A percentile compares a stretch with the other conserved stretches of the same genome.
These are phyloP conservation scores for Ommatoiulus sabulosus DNA, from an alignment of 2,888 invertebrate genomes.

Conservation along the genomic window DNA sequence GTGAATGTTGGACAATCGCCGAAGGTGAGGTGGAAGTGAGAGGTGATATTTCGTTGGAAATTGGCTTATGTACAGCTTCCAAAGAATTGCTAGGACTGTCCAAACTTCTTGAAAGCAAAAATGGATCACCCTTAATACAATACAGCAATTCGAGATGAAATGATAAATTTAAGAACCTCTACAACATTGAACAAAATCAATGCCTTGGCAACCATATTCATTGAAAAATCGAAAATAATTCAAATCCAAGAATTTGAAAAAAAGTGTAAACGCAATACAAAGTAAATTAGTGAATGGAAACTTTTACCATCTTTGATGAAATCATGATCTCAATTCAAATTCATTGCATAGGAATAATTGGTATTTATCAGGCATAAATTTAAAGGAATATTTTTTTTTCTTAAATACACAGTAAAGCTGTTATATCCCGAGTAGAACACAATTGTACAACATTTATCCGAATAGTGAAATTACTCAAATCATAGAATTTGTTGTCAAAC, in stretches of 20 bases:
- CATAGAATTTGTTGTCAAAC: too few relatives aligned
- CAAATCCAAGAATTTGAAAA: not conserved
- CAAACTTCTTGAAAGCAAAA: conserved; percentile 69
- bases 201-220: not conserved
- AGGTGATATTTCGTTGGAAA: conserved; percentile 61
- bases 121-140: not conserved
- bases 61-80: conserved; percentile 73
- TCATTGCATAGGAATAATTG: not conserved
- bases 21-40: conserved; percentile 58
- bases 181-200: not conserved
- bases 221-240: not conserved
- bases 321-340: not conserved
- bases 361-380: not conserved
- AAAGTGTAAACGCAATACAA: not conserved
- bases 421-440: too few relatives aligned
- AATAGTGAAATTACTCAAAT: not conserved
- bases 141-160: not conserved
- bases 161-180: not conserved
- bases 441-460: not conserved
- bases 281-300: not conserved
- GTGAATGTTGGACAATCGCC: conserved; percentile 59
- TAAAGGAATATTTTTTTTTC: not conserved
- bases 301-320: not conserved
- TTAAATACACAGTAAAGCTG: too few relatives aligned
- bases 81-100: conserved; percentile 82